Evolutionary conservation across 92 coral and sea anemone species (phyloP), one percentile per base, ranked within the genome.

Genomic region (Palythoa grandis): DNA sequence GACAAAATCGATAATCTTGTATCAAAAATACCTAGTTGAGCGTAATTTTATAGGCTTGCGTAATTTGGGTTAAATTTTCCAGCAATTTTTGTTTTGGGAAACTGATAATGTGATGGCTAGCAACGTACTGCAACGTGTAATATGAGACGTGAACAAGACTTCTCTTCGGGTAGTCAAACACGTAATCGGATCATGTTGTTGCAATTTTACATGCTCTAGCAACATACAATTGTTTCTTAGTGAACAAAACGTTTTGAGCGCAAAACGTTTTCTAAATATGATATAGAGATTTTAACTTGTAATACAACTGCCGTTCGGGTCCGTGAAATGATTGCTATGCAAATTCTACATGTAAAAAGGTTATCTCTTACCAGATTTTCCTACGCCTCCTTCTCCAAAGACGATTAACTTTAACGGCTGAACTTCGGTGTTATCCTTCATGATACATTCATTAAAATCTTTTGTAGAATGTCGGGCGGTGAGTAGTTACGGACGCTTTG

Each of bases 341-440:
- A 37, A 65, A 13, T 20, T 7, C 56, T 38, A 50, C 50, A 43
- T 43, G 37, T 29, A 47, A 14, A 25, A 66, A 5, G 43, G 3
- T 63, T 38, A 47, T 80, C 23, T 15, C 85, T 66, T 80, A 80
- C 85, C 85, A 15, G 85, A 80, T 47, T 80, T 80, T 67, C 85
- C 85, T 9, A 80, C 85, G 5, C 85, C 85, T 19, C 85, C 85
- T 63, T 80, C 85, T 13, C 85, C 85, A 63, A 80, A 80, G 60
- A 80, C 85, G 43, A 80, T 66, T 29, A 80, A 37, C 53, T 80
- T 80, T 19, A 80, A 66, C 75, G 85, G 85, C 14, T 80, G 60
- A 7, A 24, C 57, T 13, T 65, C 84, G 60, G 20, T 11, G 53
- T n/a, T 37, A 2, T 80, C 85, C 85, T 68, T 80, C 85, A 80